phyloP scores from a whole-genome alignment of 2,113 vertebrate genomes.

The Columba janthina region DNA sequence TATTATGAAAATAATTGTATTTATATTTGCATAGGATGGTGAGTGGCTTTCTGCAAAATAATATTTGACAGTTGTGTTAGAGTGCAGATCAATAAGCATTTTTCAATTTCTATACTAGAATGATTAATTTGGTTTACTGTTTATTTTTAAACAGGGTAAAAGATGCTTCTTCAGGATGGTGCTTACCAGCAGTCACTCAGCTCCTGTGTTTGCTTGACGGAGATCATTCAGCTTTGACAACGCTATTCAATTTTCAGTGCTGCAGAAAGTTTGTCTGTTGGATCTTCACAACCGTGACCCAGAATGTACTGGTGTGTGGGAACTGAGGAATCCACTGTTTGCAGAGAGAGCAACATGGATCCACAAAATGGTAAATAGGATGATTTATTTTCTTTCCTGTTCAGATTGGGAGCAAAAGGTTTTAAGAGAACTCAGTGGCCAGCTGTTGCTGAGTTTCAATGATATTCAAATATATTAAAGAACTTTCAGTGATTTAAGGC shows the following conservation, averaged over 20 bases:
- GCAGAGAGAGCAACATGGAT: slow-evolving; percentile 70
- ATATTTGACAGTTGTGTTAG: background rate
- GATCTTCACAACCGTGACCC: background rate
- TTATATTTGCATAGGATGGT: background rate
- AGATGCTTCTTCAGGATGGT: background rate
- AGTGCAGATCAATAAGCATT: background rate
- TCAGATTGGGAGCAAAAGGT: background rate
- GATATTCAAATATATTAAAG: background rate
- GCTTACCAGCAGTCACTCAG: background rate
- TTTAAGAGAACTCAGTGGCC: background rate
- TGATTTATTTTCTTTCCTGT: background rate
- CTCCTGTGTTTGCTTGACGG: background rate
- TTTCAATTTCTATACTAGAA: background rate
- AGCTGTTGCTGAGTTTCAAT: background rate
- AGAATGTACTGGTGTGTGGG: slow-evolving; percentile 89
- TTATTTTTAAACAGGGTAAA: slow-evolving; percentile 18
- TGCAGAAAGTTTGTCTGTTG: slow-evolving; percentile 1
- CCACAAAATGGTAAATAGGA: slow-evolving; percentile 74
- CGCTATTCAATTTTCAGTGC: background rate
- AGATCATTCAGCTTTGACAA: background rate
- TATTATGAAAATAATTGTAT: background rate
- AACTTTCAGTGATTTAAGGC: background rate
- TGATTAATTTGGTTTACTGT: background rate
- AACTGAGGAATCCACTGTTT: slow-evolving; percentile 65
- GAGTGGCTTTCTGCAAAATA: background rate